phyloP scores from a whole-genome alignment of 2,797 vertebrate species.

The Fistularia commersonii region DNA sequence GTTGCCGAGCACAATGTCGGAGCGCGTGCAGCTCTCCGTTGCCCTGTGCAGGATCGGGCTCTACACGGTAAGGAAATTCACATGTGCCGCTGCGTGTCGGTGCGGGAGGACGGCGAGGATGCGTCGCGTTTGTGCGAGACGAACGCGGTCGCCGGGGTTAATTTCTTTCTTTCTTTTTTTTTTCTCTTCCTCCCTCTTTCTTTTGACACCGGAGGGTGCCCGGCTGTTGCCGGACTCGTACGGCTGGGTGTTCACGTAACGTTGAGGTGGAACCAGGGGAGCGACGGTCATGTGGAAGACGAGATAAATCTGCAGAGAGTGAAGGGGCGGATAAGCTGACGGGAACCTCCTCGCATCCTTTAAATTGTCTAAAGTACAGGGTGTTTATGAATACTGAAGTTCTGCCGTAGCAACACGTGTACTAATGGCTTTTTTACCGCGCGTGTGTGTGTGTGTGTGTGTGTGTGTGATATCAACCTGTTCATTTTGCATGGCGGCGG shows the following conservation, averaged over 20 bases:
- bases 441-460: no score
- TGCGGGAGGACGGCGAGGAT: neutral
- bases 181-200: slow-evolving; percentile 30
- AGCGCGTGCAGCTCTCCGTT: slow-evolving; percentile 88
- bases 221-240: slow-evolving; percentile 18
- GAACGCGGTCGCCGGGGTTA: slow-evolving; percentile 6
- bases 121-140: neutral
- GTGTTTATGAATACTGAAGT: no score
- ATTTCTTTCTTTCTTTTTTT: slow-evolving; percentile 28
- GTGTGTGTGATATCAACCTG: no score
- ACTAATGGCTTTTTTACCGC: no score
- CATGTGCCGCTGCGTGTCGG: slow-evolving; percentile 5
- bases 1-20: slow-evolving; percentile 84
- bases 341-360: no score
- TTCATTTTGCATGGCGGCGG: no score
- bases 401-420: no score
- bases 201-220: slow-evolving; percentile 34
- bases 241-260: slow-evolving; percentile 31
- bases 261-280: slow-evolving; percentile 38
- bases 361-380: no score
- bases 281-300: slow-evolving; percentile 2
- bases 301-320: slow-evolving; percentile 11
- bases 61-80: slow-evolving; percentile 82
- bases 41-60: slow-evolving; percentile 91
- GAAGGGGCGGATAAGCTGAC: no score